Conservation (phyloP, 2,888 invertebrate genomes). For the Drosophila diplacantha region DNA sequence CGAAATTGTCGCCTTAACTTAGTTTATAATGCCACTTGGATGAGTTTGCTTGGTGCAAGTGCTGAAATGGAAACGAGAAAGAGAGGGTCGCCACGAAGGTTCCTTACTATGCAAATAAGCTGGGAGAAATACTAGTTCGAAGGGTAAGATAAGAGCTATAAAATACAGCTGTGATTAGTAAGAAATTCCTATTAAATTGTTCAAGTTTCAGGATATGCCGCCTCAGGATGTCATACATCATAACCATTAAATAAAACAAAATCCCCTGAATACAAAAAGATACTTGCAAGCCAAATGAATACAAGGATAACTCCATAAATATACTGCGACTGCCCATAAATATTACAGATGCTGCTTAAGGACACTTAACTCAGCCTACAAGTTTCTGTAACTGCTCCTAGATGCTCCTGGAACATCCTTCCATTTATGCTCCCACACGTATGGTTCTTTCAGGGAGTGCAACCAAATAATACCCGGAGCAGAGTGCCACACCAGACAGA, state of each 20-base stretch:
- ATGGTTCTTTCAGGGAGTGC: constrained; percentile 36
- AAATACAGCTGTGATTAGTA: background rate
- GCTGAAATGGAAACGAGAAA: constrained; percentile 21
- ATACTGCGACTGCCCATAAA: background rate
- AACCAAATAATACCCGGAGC: constrained; percentile 58
- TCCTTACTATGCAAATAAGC: background rate
- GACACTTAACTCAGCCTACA: background rate
- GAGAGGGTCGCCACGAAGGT: constrained; percentile 17
- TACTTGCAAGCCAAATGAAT: background rate
- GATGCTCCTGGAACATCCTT: constrained; percentile 41
- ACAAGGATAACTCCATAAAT: background rate
- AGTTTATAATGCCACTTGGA: constrained; percentile 70
- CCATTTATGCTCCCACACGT: constrained; percentile 59
- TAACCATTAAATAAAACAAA: background rate
- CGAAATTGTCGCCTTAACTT: constrained; percentile 70
- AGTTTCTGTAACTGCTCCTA: background rate
- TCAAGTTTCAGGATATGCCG: background rate
- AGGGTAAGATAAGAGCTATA: background rate
- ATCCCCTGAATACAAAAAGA: background rate
- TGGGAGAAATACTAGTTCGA: background rate
- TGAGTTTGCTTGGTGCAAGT: constrained; percentile 51
- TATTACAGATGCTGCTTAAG: background rate
- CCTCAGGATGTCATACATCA: background rate
- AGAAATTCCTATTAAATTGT: background rate
- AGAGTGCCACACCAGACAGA: constrained; percentile 31